These are phyloP conservation scores for Sitodiplosis mosellana DNA, from an alignment of 1,140 invertebrate genomes.

Conservation along the genomic window DNA sequence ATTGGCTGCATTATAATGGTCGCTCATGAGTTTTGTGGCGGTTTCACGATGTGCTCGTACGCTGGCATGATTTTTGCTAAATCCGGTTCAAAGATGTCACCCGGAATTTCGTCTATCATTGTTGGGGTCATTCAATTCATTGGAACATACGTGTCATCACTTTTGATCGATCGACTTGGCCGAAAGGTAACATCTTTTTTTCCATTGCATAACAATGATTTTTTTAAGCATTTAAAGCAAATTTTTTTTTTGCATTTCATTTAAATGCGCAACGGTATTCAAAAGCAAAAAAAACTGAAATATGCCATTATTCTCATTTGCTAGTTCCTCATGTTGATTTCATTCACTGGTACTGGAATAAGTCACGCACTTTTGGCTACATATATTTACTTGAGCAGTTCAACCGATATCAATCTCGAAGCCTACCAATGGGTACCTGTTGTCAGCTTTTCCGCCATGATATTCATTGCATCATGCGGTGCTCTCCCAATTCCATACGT, in stretches of 20 bases:
- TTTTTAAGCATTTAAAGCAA: no score
- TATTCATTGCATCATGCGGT: conserved; percentile 16
- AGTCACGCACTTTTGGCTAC: no score
- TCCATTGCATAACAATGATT: not conserved
- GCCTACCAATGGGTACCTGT: conserved; percentile 14
- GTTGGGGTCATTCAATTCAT: conserved; percentile 29
- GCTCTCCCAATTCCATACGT: conserved; percentile 18
- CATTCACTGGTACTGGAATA: no score
- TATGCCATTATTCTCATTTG: not conserved
- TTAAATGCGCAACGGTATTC: no score
- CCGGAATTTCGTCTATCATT: conserved; percentile 31
- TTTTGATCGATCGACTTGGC: conserved; percentile 3
- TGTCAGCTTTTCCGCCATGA: conserved; percentile 17
- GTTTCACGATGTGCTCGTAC: conserved; percentile 32
- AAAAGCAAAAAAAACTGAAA: no score
- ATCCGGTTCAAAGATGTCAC: conserved; percentile 26
- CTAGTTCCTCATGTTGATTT: not conserved
- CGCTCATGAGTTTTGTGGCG: conserved; percentile 26
- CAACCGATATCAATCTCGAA: no score
- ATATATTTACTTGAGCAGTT: no score
- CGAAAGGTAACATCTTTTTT: not conserved
- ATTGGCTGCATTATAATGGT: conserved; percentile 25
- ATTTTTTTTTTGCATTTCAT: no score
- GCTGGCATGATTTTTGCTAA: conserved; percentile 24
- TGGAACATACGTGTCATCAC: conserved; percentile 19